Conservation (phyloP, 1,140 invertebrate genomes). For the Drosophila leontia region DNA sequence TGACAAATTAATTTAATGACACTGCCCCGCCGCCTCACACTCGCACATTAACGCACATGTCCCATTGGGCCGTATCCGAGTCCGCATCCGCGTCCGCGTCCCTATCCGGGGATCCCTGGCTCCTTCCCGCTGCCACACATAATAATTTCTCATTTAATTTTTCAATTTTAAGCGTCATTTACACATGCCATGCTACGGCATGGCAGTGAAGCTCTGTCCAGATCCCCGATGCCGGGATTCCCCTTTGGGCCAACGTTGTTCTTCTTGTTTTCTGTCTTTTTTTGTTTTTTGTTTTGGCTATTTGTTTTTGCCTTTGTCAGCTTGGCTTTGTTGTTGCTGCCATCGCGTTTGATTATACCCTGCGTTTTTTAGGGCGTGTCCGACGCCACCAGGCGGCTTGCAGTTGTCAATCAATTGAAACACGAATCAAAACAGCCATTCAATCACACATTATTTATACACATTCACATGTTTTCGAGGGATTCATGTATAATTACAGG, state of each 20-base stretch:
- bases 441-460: slow-evolving; percentile 7
- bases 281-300: slow-evolving; percentile 1
- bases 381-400: slow-evolving; percentile 7
- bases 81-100: background rate
- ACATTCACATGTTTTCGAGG: background rate
- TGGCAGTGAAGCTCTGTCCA: slow-evolving; percentile 68
- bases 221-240: slow-evolving; percentile 42
- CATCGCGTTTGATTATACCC: slow-evolving; percentile 51
- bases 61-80: slow-evolving; percentile 29
- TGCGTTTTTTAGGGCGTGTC: slow-evolving; percentile 6
- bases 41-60: slow-evolving; percentile 43
- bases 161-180: slow-evolving; percentile 84
- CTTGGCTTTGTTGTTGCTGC: slow-evolving; percentile 41
- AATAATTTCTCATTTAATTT: slow-evolving; percentile 84
- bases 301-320: slow-evolving; percentile 28
- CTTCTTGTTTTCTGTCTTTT: slow-evolving; percentile 11
- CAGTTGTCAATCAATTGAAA: slow-evolving; percentile 30
- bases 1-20: slow-evolving; percentile 84
- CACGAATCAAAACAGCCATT: slow-evolving; percentile 17
- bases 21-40: slow-evolving; percentile 52
- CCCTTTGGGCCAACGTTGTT: slow-evolving; percentile 34
- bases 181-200: slow-evolving; percentile 74
- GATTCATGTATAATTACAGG: background rate
- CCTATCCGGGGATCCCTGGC: slow-evolving; percentile 9
- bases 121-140: slow-evolving; percentile 68